Percentiles rank a stretch among this genome's conserved stretches.
Conservation (phyloP, 2,113 vertebrate genomes). For the Trematomus loennbergii region DNA sequence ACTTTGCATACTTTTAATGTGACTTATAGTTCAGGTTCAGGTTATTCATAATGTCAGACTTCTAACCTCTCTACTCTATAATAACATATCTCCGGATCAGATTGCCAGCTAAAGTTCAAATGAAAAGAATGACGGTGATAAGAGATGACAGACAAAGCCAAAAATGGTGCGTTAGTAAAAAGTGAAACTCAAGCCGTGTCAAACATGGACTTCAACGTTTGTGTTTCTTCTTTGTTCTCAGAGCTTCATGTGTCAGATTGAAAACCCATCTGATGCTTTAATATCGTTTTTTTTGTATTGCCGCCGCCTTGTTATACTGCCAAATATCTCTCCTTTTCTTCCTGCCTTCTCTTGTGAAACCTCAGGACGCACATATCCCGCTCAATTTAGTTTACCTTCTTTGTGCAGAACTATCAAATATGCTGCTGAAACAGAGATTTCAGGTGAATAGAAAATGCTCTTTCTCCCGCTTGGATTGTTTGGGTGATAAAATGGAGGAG, state of each 20-base stretch:
- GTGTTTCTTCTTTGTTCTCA: conserved; percentile 16
- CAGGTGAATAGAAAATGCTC: conserved; percentile 11
- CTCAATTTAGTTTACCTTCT: conserved; percentile 20
- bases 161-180: conserved; percentile 13
- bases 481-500: background rate
- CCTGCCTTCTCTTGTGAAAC: conserved; percentile 37
- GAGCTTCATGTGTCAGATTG: conserved; percentile 33
- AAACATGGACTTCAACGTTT: conserved; percentile 10
- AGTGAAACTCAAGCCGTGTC: background rate
- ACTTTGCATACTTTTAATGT: background rate
- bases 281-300: conserved; percentile 10
- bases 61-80: background rate
- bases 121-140: background rate
- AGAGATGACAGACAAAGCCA: conserved; percentile 7
- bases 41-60: background rate
- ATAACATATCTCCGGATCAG: background rate
- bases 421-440: conserved; percentile 9
- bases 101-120: background rate
- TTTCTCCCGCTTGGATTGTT: conserved; percentile 15
- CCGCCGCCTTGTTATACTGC: conserved; percentile 25
- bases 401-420: conserved; percentile 22
- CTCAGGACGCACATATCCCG: conserved; percentile 18
- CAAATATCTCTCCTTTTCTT: conserved; percentile 23
- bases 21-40: too few relatives aligned
- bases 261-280: conserved; percentile 36